Base-by-base conservation (phyloP, 2,888 invertebrate genomes). In the Thera britannica region DNA sequence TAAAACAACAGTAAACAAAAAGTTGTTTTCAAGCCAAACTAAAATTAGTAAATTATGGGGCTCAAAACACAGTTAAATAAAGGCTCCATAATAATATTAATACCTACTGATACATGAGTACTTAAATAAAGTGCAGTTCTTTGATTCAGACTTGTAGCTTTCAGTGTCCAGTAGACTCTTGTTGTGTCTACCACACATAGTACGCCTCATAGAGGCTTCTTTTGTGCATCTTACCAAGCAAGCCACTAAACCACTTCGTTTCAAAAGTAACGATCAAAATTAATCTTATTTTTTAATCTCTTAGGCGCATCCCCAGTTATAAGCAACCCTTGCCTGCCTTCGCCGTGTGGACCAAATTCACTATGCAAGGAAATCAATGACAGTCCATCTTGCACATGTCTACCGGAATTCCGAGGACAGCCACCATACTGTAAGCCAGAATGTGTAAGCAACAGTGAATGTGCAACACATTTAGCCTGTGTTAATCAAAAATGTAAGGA, bases 341-440 rank as follows among this genome's bases (percentile, higher is more conserved):
- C 96, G 60, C 97, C 97, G 0, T 97, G 97, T 83, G 97, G 97
- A 12, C 96, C 97, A 0, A 96, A 96, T 81, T 95, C 97, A 1
- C 95, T 96, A 82, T 97, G 97, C 79, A 94, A 95, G 82, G 94
- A 95, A 70, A 87, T 95, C 12, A 96, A 96, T 71, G 95, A 95
- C 69, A 94, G 94, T 48, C 96, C 97, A 1, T 96, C 97, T 0
- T 97, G 97, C 80, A 96, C 95, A 36, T 97, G 97, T 79, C 87
- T 96, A 70, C 94, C 95, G 52, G 95, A 95, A 78, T 96, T 95
- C 77, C 94, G 94, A 67, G 97, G 97, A 60, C 92, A 95, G 65
- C 97, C 97, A 56, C 97, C 97, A 1, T 96, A 96, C 77, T 97
- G 97, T 79, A 94, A 95, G 74, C 97, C 97, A 1, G 97, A 97